Conservation (phyloP, 1,140 invertebrate species). For the Drosophila repleta region DNA sequence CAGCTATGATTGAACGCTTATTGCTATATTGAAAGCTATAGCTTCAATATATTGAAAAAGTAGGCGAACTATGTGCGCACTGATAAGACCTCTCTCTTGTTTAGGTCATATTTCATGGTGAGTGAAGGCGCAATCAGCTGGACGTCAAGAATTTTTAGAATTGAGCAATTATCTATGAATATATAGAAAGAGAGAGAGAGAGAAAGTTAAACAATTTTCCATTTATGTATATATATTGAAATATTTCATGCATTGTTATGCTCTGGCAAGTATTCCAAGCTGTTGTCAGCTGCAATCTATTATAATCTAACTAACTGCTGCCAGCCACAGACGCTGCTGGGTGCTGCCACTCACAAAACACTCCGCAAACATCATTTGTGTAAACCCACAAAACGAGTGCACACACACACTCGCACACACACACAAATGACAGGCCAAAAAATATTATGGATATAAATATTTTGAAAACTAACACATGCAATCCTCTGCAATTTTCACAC, state of each 20-base stretch:
- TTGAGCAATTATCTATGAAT: slow-evolving; percentile 27
- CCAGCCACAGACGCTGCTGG: slow-evolving; percentile 58
- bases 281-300: slow-evolving; percentile 44
- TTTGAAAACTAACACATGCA: slow-evolving; percentile 69
- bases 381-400: slow-evolving; percentile 41
- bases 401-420: slow-evolving; percentile 5
- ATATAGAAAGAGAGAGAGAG: background rate
- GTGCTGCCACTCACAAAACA: slow-evolving; percentile 62
- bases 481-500: slow-evolving; percentile 77
- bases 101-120: background rate
- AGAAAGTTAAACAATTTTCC: slow-evolving; percentile 7
- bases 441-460: slow-evolving; percentile 75
- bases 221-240: background rate
- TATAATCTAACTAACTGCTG: slow-evolving; percentile 67
- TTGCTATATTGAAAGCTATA: slow-evolving; percentile 50
- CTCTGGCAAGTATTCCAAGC: slow-evolving; percentile 17
- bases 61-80: background rate
- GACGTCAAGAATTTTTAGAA: background rate
- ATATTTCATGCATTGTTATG: slow-evolving; percentile 28
- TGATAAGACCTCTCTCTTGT: background rate
- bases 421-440: slow-evolving; percentile 68
- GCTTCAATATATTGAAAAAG: slow-evolving; percentile 28
- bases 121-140: background rate
- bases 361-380: slow-evolving; percentile 67
- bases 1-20: slow-evolving; percentile 71